A percentile compares a stretch with the other conserved stretches of the same genome.
Conservation (phyloP, 2,113 vertebrate species). For the Peromyscus maniculatus region DNA sequence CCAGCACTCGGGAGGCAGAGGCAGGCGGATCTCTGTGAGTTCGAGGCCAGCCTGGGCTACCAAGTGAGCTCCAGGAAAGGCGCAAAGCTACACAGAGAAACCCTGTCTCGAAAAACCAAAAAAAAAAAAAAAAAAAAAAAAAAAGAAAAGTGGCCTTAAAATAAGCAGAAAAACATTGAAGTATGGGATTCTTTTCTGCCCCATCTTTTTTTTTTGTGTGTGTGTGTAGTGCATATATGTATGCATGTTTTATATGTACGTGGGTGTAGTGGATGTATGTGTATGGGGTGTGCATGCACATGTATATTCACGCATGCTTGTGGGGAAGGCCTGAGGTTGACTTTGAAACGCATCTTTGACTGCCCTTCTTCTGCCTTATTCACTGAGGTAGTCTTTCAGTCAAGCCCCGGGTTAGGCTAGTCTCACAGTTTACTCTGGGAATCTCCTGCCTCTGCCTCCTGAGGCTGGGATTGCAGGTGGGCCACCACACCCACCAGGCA, state of each 20-base stretch:
- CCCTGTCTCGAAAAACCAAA: no score
- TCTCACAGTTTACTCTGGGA: no score
- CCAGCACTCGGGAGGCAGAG: no score
- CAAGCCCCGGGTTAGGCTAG: neutral
- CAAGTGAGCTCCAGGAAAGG: no score
- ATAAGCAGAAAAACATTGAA: neutral
- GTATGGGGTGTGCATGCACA: neutral
- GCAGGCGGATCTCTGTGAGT: no score
- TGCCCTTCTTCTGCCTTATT: neutral
- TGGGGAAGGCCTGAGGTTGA: neutral
- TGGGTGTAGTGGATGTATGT: neutral
- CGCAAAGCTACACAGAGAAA: no score
- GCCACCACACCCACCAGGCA: no score
- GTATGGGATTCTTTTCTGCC: neutral
- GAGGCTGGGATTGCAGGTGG: neutral
- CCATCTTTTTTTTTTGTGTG: no score
- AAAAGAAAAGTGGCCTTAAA: conserved; percentile 11
- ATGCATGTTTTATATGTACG: neutral
- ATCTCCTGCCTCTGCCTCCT: neutral
- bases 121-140: no score
- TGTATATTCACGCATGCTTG: neutral
- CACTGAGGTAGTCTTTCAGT: neutral
- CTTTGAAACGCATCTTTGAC: neutral
- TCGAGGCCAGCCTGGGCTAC: no score
- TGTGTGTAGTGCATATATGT: neutral